Conservation (phyloP, 2,888 invertebrate species). For the Tenthredo livida region DNA sequence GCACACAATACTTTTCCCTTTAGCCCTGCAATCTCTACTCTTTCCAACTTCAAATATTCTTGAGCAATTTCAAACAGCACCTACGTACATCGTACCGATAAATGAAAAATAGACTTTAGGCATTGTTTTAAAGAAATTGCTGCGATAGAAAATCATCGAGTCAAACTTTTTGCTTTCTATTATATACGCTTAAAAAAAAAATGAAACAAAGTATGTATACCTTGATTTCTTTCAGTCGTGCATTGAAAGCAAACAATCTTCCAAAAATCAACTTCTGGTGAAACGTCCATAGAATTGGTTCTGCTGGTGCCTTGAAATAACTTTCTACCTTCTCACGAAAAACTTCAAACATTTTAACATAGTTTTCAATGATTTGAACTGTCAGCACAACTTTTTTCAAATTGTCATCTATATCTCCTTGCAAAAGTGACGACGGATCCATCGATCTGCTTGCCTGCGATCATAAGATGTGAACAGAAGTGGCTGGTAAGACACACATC, state of each 20-base stretch:
- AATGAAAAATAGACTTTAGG: neutral
- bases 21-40: slow-evolving; percentile 88
- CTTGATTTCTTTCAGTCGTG: slow-evolving; percentile 83
- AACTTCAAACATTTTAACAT: slow-evolving; percentile 79
- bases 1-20: slow-evolving; percentile 82
- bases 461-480: neutral
- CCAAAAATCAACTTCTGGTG: slow-evolving; percentile 86
- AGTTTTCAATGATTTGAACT: slow-evolving; percentile 80
- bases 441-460: slow-evolving; percentile 83
- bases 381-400: slow-evolving; percentile 81
- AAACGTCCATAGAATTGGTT: slow-evolving; percentile 88
- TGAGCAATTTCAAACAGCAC: slow-evolving; percentile 87
- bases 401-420: slow-evolving; percentile 91
- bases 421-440: slow-evolving; percentile 90
- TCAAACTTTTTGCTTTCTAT: neutral
- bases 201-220: slow-evolving; percentile 62
- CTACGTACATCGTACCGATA: slow-evolving; percentile 71
- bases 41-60: slow-evolving; percentile 93
- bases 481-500: neutral
- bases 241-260: slow-evolving; percentile 83
- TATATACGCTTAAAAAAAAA: neutral
- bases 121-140: neutral
- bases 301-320: slow-evolving; percentile 80
- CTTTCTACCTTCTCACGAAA: slow-evolving; percentile 80
- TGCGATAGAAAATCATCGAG: neutral